A percentile compares a stretch with the other conserved stretches of the same genome.
Evolutionary conservation across 2,797 vertebrate genomes (phyloP).

Genomic region (Lophotriccus pileatus): DNA sequence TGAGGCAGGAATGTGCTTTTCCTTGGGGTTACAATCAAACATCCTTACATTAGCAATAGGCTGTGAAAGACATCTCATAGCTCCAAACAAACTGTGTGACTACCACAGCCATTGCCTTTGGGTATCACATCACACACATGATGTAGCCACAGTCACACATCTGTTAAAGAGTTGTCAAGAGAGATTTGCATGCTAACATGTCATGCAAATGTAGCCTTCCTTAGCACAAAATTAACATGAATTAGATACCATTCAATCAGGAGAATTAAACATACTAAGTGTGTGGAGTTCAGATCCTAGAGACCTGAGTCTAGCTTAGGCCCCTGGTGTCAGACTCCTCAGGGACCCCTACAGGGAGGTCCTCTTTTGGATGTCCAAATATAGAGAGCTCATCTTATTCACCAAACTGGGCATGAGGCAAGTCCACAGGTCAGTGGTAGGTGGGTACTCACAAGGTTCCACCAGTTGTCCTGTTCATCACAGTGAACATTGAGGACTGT

Average conservation of each 20-base stretch:
- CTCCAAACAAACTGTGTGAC: background rate
- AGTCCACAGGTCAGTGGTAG: background rate
- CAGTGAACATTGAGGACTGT: background rate
- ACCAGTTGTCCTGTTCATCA: background rate
- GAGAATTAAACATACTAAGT: background rate
- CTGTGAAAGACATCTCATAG: background rate
- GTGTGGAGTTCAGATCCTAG: background rate
- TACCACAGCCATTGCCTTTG: background rate
- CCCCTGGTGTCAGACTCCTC: background rate
- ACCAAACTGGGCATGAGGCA: background rate
- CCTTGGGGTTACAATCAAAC: background rate
- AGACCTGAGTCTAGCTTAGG: background rate
- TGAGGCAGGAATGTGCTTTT: background rate
- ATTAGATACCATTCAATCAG: background rate
- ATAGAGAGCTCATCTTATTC: background rate
- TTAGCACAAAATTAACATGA: background rate
- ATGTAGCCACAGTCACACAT: background rate
- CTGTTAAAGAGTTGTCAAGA: background rate
- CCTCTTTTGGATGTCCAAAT: background rate
- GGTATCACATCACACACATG: background rate
- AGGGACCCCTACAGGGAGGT: background rate
- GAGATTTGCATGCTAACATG: background rate
- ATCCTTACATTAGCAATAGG: background rate
- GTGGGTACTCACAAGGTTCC: background rate
- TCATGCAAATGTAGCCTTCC: background rate